Conservation (phyloP, 2,113 vertebrate genomes). For the Channa argus region DNA sequence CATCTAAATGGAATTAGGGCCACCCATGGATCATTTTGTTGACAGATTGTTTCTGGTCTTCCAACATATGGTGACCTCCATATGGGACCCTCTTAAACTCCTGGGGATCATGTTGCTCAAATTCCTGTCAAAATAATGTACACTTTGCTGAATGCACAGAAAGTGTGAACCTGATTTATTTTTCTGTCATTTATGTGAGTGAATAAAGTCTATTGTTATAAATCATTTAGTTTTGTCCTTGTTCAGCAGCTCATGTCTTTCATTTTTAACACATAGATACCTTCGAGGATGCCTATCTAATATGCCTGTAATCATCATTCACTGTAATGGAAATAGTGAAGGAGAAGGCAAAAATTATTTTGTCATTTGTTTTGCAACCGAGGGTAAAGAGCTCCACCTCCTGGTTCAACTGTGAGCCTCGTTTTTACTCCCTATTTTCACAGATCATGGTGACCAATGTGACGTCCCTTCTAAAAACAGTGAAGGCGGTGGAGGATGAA, state of each 20-base stretch:
- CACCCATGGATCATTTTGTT: slow-evolving; percentile 60
- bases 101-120: slow-evolving; percentile 51
- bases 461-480: slow-evolving; percentile 97
- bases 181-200: not conserved
- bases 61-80: slow-evolving; percentile 75
- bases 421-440: slow-evolving; percentile 28
- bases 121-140: slow-evolving; percentile 50
- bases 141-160: slow-evolving; percentile 19
- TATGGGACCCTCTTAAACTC: slow-evolving; percentile 46
- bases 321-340: slow-evolving; percentile 10
- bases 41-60: slow-evolving; percentile 68
- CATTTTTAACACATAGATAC: slow-evolving; percentile 29
- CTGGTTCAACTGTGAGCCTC: slow-evolving; percentile 55
- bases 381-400: slow-evolving; percentile 65
- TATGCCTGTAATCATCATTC: slow-evolving; percentile 16
- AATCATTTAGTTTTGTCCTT: slow-evolving; percentile 13
- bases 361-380: slow-evolving; percentile 3
- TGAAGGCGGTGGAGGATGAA: slow-evolving; percentile 99
- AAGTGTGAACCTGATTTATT: not conserved
- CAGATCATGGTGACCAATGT: slow-evolving; percentile 99
- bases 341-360: slow-evolving; percentile 5
- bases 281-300: too few species aligned
- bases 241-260: slow-evolving; percentile 2
- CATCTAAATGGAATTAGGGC: slow-evolving; percentile 65
- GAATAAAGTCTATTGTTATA: slow-evolving; percentile 8